phyloP scores from a whole-genome alignment of 30 jellyfish, hydroid and myxozoan genomes.

The Pelagia noctiluca region DNA sequence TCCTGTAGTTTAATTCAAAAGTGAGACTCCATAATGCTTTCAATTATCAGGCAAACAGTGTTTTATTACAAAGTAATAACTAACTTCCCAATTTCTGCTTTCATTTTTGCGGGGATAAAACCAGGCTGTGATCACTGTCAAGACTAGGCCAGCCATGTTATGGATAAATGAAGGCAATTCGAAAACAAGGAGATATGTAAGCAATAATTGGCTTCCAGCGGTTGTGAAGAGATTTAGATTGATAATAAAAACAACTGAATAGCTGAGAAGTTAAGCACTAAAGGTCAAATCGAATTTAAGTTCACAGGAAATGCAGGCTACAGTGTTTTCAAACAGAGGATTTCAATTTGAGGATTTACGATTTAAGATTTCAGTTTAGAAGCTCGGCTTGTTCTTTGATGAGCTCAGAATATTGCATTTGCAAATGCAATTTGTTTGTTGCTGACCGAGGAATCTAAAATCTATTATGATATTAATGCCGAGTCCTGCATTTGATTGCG shows the following conservation, averaged over 20 bases:
- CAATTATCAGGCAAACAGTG: too few relatives aligned
- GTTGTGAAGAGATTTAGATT: background rate
- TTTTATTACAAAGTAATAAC: too few relatives aligned
- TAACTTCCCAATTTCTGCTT: too few relatives aligned
- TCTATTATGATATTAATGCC: background rate
- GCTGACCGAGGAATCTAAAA: background rate
- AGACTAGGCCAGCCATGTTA: too few relatives aligned
- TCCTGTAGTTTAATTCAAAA: too few relatives aligned
- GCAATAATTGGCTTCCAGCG: constrained; percentile 14
- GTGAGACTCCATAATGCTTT: too few relatives aligned
- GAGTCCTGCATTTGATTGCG: too few relatives aligned
- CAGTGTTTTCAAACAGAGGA: background rate
- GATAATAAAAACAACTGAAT: background rate
- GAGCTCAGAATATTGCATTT: background rate
- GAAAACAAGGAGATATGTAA: background rate
- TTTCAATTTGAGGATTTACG: background rate
- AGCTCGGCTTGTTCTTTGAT: constrained; percentile 4
- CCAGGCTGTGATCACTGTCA: too few relatives aligned
- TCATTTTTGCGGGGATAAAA: too few relatives aligned
- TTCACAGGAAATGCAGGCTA: constrained; percentile 11
- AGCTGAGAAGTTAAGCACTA: background rate
- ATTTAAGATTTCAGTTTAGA: background rate
- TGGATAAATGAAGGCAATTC: too few relatives aligned
- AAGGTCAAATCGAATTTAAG: background rate
- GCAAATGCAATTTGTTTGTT: background rate